Conservation (phyloP, 2,888 invertebrate genomes). For the Synanthedon formicaeformis region DNA sequence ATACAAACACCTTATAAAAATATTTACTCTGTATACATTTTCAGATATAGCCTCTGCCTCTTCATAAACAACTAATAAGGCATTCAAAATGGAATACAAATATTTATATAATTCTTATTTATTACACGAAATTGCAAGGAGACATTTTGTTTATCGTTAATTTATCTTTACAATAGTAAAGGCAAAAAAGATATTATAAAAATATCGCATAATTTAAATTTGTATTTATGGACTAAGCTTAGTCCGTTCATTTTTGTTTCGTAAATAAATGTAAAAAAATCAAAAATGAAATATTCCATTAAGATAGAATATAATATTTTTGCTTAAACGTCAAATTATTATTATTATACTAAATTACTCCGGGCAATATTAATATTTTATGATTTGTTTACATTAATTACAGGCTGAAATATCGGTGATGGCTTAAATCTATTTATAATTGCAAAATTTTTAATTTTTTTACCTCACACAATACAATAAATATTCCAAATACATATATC, state of each 20-base stretch:
- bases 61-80: not conserved
- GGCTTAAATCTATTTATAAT: too few species aligned
- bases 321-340: too few species aligned
- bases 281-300: not conserved
- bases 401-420: too few species aligned
- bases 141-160: constrained; percentile 15
- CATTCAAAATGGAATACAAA: not conserved
- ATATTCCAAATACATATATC: too few species aligned
- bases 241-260: too few species aligned
- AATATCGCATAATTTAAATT: constrained; percentile 1
- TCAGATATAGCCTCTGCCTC: constrained; percentile 9
- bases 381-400: too few species aligned
- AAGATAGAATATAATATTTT: too few species aligned
- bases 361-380: too few species aligned
- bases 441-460: too few species aligned
- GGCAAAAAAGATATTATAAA: constrained; percentile 23
- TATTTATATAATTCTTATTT: not conserved
- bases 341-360: too few species aligned
- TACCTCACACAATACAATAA: too few species aligned
- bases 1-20: constrained; percentile 27
- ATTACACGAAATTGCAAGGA: not conserved
- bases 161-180: constrained; percentile 28
- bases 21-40: constrained; percentile 23
- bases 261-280: not conserved
- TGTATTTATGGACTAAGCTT: not conserved